Percentiles rank a stretch among this genome's conserved stretches.
These are phyloP conservation scores for Nyctibius grandis DNA, from an alignment of 2,797 vertebrate species.

Conservation along the genomic window DNA sequence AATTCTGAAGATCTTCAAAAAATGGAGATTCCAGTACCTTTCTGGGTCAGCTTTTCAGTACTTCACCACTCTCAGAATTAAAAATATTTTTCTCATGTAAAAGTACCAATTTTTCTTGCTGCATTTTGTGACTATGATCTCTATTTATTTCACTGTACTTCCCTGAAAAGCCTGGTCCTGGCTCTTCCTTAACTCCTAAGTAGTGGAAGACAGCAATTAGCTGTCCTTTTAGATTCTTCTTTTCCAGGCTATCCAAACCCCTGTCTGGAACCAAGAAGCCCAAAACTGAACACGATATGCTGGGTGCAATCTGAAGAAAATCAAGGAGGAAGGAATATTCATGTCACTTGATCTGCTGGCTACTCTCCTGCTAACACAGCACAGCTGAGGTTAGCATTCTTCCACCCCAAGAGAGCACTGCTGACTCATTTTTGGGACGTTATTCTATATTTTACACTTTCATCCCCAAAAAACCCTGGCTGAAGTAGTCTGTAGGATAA, in stretches of 20 bases:
- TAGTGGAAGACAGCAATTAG: background rate
- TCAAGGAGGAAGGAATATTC: background rate
- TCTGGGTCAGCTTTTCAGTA: background rate
- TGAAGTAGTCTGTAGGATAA: background rate
- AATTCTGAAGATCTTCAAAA: background rate
- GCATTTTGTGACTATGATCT: background rate
- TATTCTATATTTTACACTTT: background rate
- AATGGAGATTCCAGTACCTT: background rate
- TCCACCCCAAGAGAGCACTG: background rate
- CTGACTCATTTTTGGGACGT: background rate
- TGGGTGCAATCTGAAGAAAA: background rate
- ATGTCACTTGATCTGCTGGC: background rate
- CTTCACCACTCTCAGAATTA: background rate
- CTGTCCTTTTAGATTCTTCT: background rate
- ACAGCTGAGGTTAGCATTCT: background rate
- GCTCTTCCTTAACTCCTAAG: background rate
- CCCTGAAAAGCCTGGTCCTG: background rate
- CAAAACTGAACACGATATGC: background rate
- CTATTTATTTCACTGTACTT: background rate
- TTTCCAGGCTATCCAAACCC: background rate
- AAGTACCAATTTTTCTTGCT: background rate
- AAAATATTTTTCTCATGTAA: background rate
- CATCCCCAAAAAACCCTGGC: accelerated
- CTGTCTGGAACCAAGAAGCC: background rate
- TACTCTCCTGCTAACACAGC: background rate